Evolutionary conservation across 2,888 invertebrate species (phyloP), one percentile per base, ranked within the genome.

Genomic region (Xanthorhoe designata): DNA sequence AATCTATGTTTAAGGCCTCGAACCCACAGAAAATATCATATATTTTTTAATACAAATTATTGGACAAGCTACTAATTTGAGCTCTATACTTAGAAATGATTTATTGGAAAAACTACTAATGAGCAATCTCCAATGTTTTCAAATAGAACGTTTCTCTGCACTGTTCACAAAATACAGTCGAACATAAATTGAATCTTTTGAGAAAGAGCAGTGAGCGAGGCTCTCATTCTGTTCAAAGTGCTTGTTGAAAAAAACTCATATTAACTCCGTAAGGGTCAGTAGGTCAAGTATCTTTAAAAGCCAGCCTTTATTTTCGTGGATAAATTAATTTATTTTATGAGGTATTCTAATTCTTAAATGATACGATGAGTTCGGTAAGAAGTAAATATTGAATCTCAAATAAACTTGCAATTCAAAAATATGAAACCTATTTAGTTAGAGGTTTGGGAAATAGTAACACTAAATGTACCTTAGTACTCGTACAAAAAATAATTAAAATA

Each of bases 121-220:
- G 13, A 42, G 38, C 13, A 42, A 42, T 13, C 38, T 10, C 5
- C 10, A 10, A 42, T 13, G 38, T 42, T 42, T 13, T 13, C 13
- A 3, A 42, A 1, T 42, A 32, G 8, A 32, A 32, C 13, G 3
- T 13, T 42, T 42, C 38, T 35, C 9, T 3, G 6, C 17, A 15
- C 17, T 47, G 17, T 7, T 15, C 38, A 42, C 10, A 42, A 42
- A 42, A 42, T 42, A 4, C 38, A 13, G 38, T 47, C 17, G 47
- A 47, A 47, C 15, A 47, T 47, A 47, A 47, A 47, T 47, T 47
- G 47, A 47, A 47, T 17, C 47, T 47, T 47, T 42, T 42, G 38
- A 47, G 47, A 47, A 74, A 72, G 73, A 47, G 47, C n/a, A 55
- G 55, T 19, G 42, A 55, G 19, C 35, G 32, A 32, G 8, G 35